Evolutionary conservation across 2,888 invertebrate genomes (phyloP).

Genomic region (Thalpophila matura): DNA sequence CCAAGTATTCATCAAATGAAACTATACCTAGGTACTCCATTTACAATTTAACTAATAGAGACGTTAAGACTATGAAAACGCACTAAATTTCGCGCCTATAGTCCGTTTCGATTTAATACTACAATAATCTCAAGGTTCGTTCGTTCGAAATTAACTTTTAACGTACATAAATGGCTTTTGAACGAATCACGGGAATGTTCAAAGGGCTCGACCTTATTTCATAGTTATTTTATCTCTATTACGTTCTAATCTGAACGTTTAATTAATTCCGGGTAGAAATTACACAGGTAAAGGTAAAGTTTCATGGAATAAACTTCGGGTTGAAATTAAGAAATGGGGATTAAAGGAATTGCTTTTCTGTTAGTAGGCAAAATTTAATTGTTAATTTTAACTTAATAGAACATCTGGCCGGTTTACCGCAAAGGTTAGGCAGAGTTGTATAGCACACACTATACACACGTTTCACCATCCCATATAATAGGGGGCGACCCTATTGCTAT

Average conservation of each 20-base stretch:
- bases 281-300: constrained; percentile 35
- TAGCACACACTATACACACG: no score
- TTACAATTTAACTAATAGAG: constrained; percentile 1
- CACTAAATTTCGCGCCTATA: constrained; percentile 18
- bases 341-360: constrained; percentile 15
- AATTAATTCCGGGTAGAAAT: constrained; percentile 58
- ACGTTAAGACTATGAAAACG: constrained; percentile 10
- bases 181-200: constrained; percentile 26
- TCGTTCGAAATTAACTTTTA: constrained; percentile 58
- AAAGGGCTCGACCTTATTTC: constrained; percentile 47
- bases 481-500: no score
- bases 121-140: constrained; percentile 53
- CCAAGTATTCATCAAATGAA: constrained; percentile 1
- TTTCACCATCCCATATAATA: no score
- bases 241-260: constrained; percentile 55
- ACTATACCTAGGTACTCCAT: background rate
- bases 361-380: constrained; percentile 9
- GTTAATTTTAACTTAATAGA: background rate
- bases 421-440: no score
- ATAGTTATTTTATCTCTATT: constrained; percentile 61
- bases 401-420: no score
- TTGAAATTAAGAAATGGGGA: constrained; percentile 43
- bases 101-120: constrained; percentile 28
- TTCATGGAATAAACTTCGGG: constrained; percentile 33
- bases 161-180: constrained; percentile 38